Evolutionary conservation across 2,888 invertebrate species (phyloP).

Genomic region (Tetropium fuscum): DNA sequence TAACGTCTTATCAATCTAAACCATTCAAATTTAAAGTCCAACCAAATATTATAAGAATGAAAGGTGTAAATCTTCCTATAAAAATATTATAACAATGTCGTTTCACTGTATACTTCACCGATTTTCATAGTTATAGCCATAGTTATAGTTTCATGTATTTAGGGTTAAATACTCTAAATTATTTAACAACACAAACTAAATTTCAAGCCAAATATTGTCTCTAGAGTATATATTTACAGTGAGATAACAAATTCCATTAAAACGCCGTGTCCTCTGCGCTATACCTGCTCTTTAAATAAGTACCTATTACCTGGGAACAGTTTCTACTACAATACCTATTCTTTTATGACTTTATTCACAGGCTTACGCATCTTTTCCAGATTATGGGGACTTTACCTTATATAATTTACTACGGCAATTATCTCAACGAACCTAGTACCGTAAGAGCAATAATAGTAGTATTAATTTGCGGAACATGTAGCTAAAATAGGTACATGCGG

Average conservation of each 20-base stretch:
- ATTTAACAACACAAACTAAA: not conserved
- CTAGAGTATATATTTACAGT: too few species aligned
- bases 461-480: constrained; percentile 1
- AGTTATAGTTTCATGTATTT: not conserved
- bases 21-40: too few species aligned
- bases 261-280: not conserved
- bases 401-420: not conserved
- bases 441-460: not conserved
- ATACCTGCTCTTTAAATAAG: constrained; percentile 19
- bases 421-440: not conserved
- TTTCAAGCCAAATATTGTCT: too few species aligned
- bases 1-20: too few species aligned
- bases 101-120: too few species aligned
- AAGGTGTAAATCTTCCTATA: too few species aligned
- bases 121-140: too few species aligned
- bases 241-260: constrained; percentile 10
- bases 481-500: too few species aligned
- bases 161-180: not conserved
- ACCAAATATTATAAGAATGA: too few species aligned
- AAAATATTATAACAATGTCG: too few species aligned
- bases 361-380: not conserved
- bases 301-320: constrained; percentile 20
- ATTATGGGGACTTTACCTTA: not conserved
- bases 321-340: constrained; percentile 14
- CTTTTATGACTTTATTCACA: constrained; percentile 9